A percentile compares a stretch with the other conserved stretches of the same genome.
These are phyloP conservation scores for Parauchenoglanis ngamensis DNA, from an alignment of 2,797 vertebrate species.

Conservation along the genomic window DNA sequence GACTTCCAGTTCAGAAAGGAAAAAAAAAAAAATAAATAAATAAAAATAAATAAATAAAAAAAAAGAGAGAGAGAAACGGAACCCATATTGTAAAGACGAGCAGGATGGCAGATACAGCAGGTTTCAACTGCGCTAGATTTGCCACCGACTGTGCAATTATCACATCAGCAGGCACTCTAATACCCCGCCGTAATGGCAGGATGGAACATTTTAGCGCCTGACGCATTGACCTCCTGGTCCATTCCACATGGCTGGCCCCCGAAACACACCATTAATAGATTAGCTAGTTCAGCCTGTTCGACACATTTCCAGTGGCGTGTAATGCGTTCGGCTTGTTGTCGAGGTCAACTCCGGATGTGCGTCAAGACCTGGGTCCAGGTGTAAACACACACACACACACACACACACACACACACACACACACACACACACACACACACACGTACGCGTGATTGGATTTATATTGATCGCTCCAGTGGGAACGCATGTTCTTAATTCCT, in stretches of 20 bases:
- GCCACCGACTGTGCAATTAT: conserved; percentile 54
- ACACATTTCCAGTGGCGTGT: too few species aligned
- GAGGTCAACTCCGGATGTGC: background rate
- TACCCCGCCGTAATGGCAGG: conserved; percentile 17
- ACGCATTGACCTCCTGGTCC: conserved; percentile 28
- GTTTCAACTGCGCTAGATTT: background rate
- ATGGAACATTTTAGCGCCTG: conserved; percentile 27
- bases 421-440: too few species aligned
- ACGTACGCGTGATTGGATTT: background rate
- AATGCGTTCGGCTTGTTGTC: background rate
- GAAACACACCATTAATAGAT: conserved; percentile 24
- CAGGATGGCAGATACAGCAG: background rate
- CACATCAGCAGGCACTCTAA: conserved; percentile 55
- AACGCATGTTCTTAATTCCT: background rate
- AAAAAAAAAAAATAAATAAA: background rate
- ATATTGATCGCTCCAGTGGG: background rate
- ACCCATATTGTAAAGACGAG: background rate
- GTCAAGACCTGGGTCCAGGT: background rate
- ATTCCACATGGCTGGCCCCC: conserved; percentile 37
- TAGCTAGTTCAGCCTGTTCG: background rate
- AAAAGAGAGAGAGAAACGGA: background rate
- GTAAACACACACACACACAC: background rate
- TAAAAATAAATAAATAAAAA: background rate
- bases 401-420: too few species aligned
- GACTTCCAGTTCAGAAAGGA: too few species aligned